phyloP scores from a whole-genome alignment of 2,888 invertebrate species.

The Rhaphigaster nebulosa region DNA sequence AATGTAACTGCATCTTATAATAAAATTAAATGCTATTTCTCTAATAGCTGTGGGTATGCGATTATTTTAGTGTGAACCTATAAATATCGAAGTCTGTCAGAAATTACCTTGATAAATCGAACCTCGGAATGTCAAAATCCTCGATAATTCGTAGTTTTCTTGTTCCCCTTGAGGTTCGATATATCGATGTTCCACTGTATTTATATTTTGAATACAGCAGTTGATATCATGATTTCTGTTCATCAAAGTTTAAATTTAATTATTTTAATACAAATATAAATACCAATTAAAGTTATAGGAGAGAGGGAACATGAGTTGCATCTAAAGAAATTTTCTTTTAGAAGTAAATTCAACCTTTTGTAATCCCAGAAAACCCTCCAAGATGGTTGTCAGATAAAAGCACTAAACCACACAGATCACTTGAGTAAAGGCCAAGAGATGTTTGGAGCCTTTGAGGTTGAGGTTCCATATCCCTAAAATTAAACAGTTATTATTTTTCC shows the following conservation, averaged over 20 bases:
- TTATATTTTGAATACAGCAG: neutral
- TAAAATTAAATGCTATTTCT: too few species aligned
- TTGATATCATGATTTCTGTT: neutral
- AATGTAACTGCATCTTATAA: too few species aligned
- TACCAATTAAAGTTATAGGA: neutral
- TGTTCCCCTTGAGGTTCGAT: too few species aligned
- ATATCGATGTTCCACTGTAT: too few species aligned
- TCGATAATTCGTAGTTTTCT: too few species aligned
- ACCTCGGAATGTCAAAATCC: too few species aligned
- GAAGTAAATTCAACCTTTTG: slow-evolving; percentile 71
- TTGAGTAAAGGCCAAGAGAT: slow-evolving; percentile 92
- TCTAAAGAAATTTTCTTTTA: neutral
- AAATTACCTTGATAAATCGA: too few species aligned
- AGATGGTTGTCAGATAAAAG: slow-evolving; percentile 80
- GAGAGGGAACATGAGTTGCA: too few species aligned
- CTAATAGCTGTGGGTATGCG: too few species aligned
- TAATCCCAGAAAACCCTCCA: slow-evolving; percentile 76
- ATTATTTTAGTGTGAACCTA: too few species aligned
- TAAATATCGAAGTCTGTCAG: too few species aligned
- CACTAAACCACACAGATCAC: slow-evolving; percentile 89
- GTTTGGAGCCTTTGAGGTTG: slow-evolving; percentile 90
- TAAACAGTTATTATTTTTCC: neutral
- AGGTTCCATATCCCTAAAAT: slow-evolving; percentile 69
- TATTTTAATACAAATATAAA: slow-evolving; percentile 20
- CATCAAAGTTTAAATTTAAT: neutral